These are phyloP conservation scores for Caenorhabditis latens DNA, from an alignment of 1,140 invertebrate species.

Conservation along the genomic window DNA sequence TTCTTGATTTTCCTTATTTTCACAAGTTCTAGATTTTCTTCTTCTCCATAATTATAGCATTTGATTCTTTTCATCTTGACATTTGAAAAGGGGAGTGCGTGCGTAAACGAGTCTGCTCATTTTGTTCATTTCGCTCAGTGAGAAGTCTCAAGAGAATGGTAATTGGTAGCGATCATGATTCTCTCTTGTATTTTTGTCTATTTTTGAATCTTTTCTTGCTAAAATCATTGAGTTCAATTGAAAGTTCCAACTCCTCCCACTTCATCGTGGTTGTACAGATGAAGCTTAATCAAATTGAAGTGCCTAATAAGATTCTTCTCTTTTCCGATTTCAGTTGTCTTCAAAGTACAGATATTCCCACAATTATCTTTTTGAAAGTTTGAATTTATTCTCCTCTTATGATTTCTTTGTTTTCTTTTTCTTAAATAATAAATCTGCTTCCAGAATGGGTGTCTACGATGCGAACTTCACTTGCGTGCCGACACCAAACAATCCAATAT, in stretches of 20 bases:
- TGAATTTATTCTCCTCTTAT: not conserved
- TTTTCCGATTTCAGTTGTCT: no score
- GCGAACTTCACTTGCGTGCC: not conserved
- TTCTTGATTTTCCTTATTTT: not conserved
- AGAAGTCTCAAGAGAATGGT: not conserved
- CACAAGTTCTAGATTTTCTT: no score
- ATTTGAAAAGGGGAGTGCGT: not conserved
- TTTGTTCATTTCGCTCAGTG: not conserved
- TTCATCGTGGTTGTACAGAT: not conserved
- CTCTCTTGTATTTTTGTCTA: not conserved
- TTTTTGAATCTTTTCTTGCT: not conserved
- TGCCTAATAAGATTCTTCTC: no score
- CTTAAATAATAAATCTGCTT: not conserved
- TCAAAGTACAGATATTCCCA: no score
- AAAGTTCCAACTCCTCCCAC: not conserved
- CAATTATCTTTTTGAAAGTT: no score
- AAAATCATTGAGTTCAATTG: not conserved
- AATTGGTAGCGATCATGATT: not conserved
- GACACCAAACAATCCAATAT: not conserved
- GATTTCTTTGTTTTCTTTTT: not conserved
- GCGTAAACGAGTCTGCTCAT: no score
- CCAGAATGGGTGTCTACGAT: constrained; percentile 9
- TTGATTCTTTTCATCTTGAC: not conserved
- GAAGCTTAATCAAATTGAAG: no score
- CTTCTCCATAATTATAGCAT: not conserved